Base-by-base conservation (phyloP, 2,113 vertebrate genomes). In the Aptenodytes forsteri region DNA sequence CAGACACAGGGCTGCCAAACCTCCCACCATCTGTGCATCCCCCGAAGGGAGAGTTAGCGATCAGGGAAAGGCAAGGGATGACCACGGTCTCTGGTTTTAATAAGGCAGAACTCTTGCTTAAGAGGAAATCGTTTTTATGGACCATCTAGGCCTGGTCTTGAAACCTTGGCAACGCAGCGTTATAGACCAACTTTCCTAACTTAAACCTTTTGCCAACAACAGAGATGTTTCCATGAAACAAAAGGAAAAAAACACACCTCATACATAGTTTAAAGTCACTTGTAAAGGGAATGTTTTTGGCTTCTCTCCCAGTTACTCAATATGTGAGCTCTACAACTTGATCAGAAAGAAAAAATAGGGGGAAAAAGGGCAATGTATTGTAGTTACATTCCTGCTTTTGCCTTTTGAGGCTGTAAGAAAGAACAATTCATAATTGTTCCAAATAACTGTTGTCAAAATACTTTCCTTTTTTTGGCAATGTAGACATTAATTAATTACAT, bases 171-270 rank as follows among this genome's bases (percentile, higher is more conserved):
- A 87, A 94, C 29, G 2, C 46, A 79, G 89, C 69, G 3, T 61
- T 96, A 90, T 79, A 97, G 89, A 86, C 85, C 97, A 95, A 61
- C 94, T 96, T 97, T 97, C 84, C 92, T 93, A 86, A 97, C 90
- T 90, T 95, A 94, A 96, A 93, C 84, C 72, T 93, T 97, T 97
- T 89, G 95, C 70, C 92, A 87, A 84, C 75, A 93, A 70, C 91
- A 91, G 66, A 96, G 97, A 96, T 97, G 93, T 97, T 98, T 98
- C 92, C 89, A 96, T 69, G 86, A 97, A 97, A 98, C 83, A 93
- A 97, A 97, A 76, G 89, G 62, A 96, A 90, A 95, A 95, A 79
- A 94, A 86, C 92, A 95, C 90, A 79, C 65, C 82, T 87, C 83
- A 22, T 87, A 65, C 83, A 86, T 83, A 79, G 83, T 96, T 98